phyloP scores from a whole-genome alignment of 2,113 vertebrate species.

The Gymnobelideus leadbeateri region DNA sequence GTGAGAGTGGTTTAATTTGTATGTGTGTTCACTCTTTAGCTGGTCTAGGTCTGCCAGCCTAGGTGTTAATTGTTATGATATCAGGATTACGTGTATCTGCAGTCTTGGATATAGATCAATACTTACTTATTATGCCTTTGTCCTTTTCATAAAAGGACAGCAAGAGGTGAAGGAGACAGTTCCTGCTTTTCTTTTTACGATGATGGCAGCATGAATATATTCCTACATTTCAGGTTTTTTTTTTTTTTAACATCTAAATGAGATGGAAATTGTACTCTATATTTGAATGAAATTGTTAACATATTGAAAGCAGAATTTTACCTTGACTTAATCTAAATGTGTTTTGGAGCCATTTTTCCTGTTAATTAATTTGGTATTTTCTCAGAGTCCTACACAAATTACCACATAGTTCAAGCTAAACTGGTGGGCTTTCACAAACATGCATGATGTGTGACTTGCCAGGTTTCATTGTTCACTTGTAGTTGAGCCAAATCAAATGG shows the following conservation, averaged over 20 bases:
- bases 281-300: neutral
- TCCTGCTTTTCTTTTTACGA: neutral
- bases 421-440: neutral
- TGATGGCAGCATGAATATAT: neutral
- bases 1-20: neutral
- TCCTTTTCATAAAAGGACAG: neutral
- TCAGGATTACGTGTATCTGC: constrained; percentile 8
- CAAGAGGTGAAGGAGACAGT: neutral
- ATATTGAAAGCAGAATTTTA: constrained; percentile 3
- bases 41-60: neutral
- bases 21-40: neutral
- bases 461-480: neutral
- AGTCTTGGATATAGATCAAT: constrained; percentile 10
- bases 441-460: neutral
- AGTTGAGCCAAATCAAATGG: neutral
- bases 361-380: constrained; percentile 34
- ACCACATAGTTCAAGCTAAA: neutral
- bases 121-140: neutral
- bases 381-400: neutral
- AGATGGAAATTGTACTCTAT: neutral
- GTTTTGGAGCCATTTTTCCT: neutral
- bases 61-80: constrained; percentile 10
- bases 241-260: neutral
- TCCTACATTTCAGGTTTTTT: neutral
- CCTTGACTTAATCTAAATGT: neutral